Evolutionary conservation across 2,113 vertebrate genomes (phyloP).

Genomic region (Egretta garzetta): DNA sequence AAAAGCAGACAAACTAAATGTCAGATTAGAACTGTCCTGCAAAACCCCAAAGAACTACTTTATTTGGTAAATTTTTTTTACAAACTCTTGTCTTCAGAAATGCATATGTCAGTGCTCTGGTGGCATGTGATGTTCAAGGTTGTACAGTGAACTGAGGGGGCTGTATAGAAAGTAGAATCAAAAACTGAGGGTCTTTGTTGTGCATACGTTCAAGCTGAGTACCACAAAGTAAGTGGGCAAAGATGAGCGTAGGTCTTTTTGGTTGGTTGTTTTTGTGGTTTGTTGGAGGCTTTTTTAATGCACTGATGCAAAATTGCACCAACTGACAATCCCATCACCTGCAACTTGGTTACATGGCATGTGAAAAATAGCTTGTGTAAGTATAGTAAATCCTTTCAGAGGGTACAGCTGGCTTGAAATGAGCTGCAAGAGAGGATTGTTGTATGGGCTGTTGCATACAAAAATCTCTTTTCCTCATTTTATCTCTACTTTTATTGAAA

Average conservation of each 20-base stretch:
- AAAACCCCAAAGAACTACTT: neutral
- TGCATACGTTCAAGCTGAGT: neutral
- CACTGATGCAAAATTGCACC: neutral
- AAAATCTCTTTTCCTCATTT: slow-evolving; percentile 22
- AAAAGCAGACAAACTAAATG: neutral
- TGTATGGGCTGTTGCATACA: neutral
- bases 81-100: neutral
- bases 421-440: neutral
- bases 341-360: neutral
- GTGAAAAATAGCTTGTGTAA: neutral
- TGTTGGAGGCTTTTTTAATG: neutral
- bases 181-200: neutral
- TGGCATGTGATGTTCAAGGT: neutral
- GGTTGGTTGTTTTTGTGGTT: fast-evolving
- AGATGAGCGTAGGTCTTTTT: neutral
- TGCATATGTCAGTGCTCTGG: neutral
- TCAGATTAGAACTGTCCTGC: neutral
- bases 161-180: neutral
- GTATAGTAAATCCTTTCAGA: neutral
- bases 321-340: neutral
- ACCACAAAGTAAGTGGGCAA: neutral
- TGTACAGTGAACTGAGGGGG: neutral
- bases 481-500: slow-evolving; percentile 31
- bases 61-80: neutral
- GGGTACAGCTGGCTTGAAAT: neutral